phyloP scores from a whole-genome alignment of 2,888 invertebrate species.

The Galeopsomyia nigrocyanea region DNA sequence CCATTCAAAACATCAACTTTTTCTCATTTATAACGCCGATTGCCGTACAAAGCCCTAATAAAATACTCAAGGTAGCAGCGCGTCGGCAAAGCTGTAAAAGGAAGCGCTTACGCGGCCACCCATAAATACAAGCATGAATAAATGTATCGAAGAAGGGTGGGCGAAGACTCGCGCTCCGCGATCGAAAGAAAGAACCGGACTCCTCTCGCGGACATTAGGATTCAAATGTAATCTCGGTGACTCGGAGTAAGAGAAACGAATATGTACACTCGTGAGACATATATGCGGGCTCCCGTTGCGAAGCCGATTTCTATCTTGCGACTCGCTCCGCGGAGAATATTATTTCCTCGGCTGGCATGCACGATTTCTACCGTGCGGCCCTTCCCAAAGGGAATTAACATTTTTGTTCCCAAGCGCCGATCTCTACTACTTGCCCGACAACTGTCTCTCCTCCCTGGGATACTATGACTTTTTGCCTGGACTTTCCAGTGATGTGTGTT shows the following conservation, averaged over 20 bases:
- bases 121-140: slow-evolving; percentile 63
- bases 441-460: too few relatives aligned
- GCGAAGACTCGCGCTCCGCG: not conserved
- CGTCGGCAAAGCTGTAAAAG: too few relatives aligned
- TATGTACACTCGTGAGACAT: not conserved
- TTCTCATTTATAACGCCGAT: too few relatives aligned
- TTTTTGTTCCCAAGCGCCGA: too few relatives aligned
- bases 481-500: too few relatives aligned
- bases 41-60: too few relatives aligned
- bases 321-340: slow-evolving; percentile 11
- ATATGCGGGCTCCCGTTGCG: not conserved
- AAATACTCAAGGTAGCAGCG: too few relatives aligned
- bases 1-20: too few relatives aligned
- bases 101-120: slow-evolving; percentile 19
- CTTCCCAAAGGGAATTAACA: too few relatives aligned
- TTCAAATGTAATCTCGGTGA: slow-evolving; percentile 59
- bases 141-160: slow-evolving; percentile 57
- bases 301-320: slow-evolving; percentile 26
- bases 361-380: too few relatives aligned
- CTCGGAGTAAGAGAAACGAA: slow-evolving; percentile 7
- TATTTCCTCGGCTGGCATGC: slow-evolving; percentile 13
- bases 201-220: slow-evolving; percentile 55
- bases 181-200: not conserved
- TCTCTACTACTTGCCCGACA: too few relatives aligned
- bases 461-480: too few relatives aligned